A percentile compares a stretch with the other conserved stretches of the same genome.
phyloP scores from a whole-genome alignment of 2,113 vertebrate genomes.

The Sinocyclocheilus grahami region DNA sequence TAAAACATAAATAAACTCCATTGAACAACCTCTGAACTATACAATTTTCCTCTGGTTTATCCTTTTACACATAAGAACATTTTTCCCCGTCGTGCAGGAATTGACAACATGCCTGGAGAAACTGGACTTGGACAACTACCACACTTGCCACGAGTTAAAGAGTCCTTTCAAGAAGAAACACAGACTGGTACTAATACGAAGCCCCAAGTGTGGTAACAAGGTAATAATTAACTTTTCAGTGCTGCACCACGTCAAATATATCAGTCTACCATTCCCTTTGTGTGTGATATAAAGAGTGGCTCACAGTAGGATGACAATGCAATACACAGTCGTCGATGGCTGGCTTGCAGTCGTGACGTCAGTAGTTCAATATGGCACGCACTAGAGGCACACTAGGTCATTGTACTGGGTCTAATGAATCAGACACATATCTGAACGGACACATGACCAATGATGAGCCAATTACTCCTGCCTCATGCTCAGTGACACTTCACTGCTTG shows the following conservation, averaged over 20 bases:
- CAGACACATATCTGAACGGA: slow-evolving; percentile 43
- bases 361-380: slow-evolving; percentile 53
- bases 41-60: background rate
- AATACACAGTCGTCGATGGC: slow-evolving; percentile 38
- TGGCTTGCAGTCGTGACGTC: slow-evolving; percentile 44
- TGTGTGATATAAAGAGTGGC: slow-evolving; percentile 54
- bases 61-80: background rate
- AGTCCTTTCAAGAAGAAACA: slow-evolving; percentile 86
- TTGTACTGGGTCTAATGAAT: slow-evolving; percentile 52
- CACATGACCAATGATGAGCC: slow-evolving; percentile 25
- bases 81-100: slow-evolving; percentile 74
- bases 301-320: slow-evolving; percentile 53
- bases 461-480: slow-evolving; percentile 28
- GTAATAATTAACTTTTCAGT: slow-evolving; percentile 69
- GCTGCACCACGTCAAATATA: slow-evolving; percentile 10
- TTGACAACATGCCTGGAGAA: slow-evolving; percentile 88
- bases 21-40: background rate
- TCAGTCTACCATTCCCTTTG: slow-evolving; percentile 34
- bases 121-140: slow-evolving; percentile 89
- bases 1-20: background rate
- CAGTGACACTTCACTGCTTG: slow-evolving; percentile 1
- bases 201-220: slow-evolving; percentile 83
- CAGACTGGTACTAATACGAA: slow-evolving; percentile 85
- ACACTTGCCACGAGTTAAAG: slow-evolving; percentile 89
- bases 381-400: slow-evolving; percentile 42